Percentiles rank a stretch among this genome's conserved stretches.
These are phyloP conservation scores for Oreochromis spilurus DNA, from an alignment of 2,113 vertebrate genomes.

Conservation along the genomic window DNA sequence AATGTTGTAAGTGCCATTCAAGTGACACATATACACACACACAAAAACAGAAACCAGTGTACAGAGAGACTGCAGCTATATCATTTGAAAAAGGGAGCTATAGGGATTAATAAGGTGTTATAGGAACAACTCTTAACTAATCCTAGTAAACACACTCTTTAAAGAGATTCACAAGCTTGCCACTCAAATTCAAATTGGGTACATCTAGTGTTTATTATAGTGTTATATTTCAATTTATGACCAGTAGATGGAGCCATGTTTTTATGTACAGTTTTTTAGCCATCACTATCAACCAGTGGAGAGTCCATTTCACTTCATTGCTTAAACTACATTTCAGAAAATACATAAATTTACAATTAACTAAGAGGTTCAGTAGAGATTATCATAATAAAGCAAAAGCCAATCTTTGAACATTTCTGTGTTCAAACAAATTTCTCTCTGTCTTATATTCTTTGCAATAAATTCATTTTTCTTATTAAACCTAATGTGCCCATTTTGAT, in stretches of 20 bases:
- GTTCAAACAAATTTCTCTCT: not conserved
- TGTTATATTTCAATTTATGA: not conserved
- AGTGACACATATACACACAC: not conserved
- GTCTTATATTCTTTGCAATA: not conserved
- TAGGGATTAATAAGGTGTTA: constrained; percentile 3
- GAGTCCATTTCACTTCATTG: not conserved
- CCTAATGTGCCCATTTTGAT: not conserved
- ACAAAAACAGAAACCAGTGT: not conserved
- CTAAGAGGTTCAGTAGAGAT: not conserved
- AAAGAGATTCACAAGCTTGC: constrained; percentile 4
- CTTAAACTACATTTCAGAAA: not conserved
- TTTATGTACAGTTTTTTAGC: not conserved
- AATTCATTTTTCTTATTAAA: not conserved
- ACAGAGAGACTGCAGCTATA: not conserved
- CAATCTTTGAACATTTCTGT: not conserved
- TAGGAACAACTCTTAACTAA: constrained; percentile 46
- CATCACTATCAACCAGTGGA: not conserved
- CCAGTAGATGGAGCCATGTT: constrained; percentile 60
- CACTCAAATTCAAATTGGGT: not conserved
- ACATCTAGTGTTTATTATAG: not conserved
- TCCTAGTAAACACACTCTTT: not conserved
- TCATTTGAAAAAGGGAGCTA: not conserved
- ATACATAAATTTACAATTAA: not conserved
- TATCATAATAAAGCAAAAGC: not conserved
- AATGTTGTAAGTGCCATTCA: constrained; percentile 84